Evolutionary conservation across 2,888 invertebrate species (phyloP), one percentile per base, ranked within the genome.

Genomic region (Axea sp.): DNA sequence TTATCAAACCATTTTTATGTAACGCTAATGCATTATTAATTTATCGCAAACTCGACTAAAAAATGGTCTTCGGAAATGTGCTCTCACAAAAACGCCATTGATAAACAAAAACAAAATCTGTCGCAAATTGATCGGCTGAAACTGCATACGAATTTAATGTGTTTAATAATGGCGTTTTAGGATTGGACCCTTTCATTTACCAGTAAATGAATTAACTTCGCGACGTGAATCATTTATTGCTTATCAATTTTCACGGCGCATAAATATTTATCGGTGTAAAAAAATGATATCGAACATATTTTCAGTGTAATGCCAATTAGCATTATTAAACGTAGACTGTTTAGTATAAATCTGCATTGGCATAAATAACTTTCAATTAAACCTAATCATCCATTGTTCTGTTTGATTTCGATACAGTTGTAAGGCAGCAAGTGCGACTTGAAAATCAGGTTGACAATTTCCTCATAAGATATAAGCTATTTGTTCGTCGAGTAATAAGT

Each of bases 21-120:
- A 72, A 65, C 53, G 59, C 30, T 51, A 45, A 69, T 69, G 57
- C 53, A 71, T 74, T 64, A 69, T 64, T 65, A 64, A 60, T 74
- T 69, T 59, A 64, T 51, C 64, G 62, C 33, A 33, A 12, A 6
- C 0, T 2, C 9, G 35, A 8, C 3, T n/a, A n/a, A 45, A 35
- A 43, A 41, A 45, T 3, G 0, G 19, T 11, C 28, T 5, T 12
- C 19, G 30, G 14, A 49, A 45, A 47, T 39, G 57, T 31, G 33
- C 8, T 5, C 7, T 8, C 7, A 11, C 53, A 41, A 45, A 45
- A 53, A 17, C 24, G 4, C 35, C 9, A 6, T n/a, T 19, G 62
- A 71, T 62, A 62, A 71, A 71, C 45, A n/a, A n/a, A n/a, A n/a
- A n/a, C n/a, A n/a, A n/a, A n/a, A n/a, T n/a, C n/a, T n/a, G n/a